Evolutionary conservation across 1,140 invertebrate genomes (phyloP).

Genomic region (Cylas formicarius): DNA sequence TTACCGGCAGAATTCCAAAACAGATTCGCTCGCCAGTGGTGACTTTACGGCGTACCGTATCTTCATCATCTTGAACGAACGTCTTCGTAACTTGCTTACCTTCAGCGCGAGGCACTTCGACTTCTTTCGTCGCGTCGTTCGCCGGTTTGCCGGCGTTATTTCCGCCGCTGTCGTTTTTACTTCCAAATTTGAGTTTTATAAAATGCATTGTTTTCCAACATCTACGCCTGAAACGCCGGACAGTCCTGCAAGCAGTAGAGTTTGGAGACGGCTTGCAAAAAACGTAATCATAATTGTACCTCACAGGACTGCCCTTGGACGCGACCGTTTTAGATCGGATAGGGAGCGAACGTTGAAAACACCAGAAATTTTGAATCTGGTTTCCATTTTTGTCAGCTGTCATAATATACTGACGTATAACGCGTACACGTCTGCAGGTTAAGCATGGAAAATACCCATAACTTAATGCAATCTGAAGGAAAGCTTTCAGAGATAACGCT

Average conservation of each 20-base stretch:
- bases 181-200: conserved; percentile 25
- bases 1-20: conserved; percentile 19
- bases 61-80: conserved; percentile 16
- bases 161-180: conserved; percentile 13
- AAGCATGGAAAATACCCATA: no score
- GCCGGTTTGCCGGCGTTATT: conserved; percentile 6
- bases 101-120: conserved; percentile 11
- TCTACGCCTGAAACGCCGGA: conserved; percentile 9
- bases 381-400: no score
- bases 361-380: conserved; percentile 5
- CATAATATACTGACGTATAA: no score
- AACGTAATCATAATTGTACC: neutral
- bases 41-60: conserved; percentile 1
- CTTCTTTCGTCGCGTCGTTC: conserved; percentile 12
- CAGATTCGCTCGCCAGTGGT: neutral
- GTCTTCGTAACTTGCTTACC: conserved; percentile 9
- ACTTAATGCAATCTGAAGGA: no score
- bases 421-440: no score
- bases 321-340: neutral
- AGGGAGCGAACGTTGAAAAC: neutral
- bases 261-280: neutral
- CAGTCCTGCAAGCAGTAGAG: conserved; percentile 12
- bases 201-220: conserved; percentile 25
- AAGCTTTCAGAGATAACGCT: no score
- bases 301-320: neutral